A percentile compares a stretch with the other conserved stretches of the same genome.
Evolutionary conservation across 2,797 vertebrate species (phyloP).

Genomic region (Cyclura pinguis): DNA sequence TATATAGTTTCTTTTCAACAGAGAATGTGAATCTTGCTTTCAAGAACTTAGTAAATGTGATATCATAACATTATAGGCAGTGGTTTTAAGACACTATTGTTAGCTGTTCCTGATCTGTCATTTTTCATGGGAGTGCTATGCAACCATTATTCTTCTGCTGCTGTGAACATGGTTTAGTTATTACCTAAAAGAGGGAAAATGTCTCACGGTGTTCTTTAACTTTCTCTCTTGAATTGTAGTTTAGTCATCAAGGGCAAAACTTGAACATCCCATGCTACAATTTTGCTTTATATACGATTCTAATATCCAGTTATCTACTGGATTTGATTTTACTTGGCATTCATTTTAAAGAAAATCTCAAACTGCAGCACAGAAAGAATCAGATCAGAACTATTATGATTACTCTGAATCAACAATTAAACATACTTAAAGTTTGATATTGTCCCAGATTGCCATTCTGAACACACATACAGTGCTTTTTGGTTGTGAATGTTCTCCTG

Average conservation of each 20-base stretch:
- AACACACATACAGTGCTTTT: not conserved
- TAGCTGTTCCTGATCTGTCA: conserved; percentile 54
- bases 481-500: not conserved
- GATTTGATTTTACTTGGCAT: conserved; percentile 1
- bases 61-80: conserved; percentile 37
- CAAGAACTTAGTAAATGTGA: conserved; percentile 9
- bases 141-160: conserved; percentile 61
- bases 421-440: not conserved
- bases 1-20: conserved; percentile 50
- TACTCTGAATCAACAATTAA: not conserved
- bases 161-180: conserved; percentile 57
- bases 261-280: conserved; percentile 36
- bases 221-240: not conserved
- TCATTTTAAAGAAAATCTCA: not conserved
- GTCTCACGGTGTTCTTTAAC: not conserved
- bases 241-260: conserved; percentile 19
- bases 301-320: conserved; percentile 10
- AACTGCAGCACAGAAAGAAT: not conserved
- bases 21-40: conserved; percentile 44
- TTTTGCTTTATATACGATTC: conserved; percentile 32
- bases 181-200: conserved; percentile 44
- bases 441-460: not conserved
- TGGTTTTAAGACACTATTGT: conserved; percentile 50
- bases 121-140: conserved; percentile 60
- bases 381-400: not conserved